Base-by-base conservation (phyloP, 2,888 invertebrate genomes). In the Subacronicta megacephala region DNA sequence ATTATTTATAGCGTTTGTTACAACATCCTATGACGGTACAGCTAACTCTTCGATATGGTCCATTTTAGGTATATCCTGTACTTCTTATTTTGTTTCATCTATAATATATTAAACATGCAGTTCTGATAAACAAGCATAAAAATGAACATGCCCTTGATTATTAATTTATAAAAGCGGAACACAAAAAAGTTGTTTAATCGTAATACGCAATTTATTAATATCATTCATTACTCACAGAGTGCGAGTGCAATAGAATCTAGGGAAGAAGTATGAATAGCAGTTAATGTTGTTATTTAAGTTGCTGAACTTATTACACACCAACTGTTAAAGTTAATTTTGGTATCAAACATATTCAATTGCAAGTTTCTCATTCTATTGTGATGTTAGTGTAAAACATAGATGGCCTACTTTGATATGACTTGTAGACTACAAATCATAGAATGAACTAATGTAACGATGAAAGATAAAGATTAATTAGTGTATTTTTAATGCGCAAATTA, bases 331-430 rank as follows among this genome's bases (percentile, higher is more conserved):
- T 15, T 38, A n/a, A n/a, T n/a, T 35, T 52, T 23, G 33, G 20
- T 52, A 33, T 49, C 12, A 53, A 42, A 12, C 38, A 66, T 47
- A 47, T 66, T 66, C 35, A 46, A 41, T 53, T 53, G 18, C 43
- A n/a, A 16, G 15, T 56, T 62, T 61, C 68, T 46, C 56, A 55
- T 45, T 12, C 56, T 7, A 68, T 67, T 64, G 47, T 64, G 45
- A 31, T n/a, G 26, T 35, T 61, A 47, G 10, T 42, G 45, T 49
- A 47, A 17, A 47, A 66, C 33, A 61, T 44, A 66, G 67, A 64
- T 64, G 64, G 50, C 64, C 64, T 12, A 54, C 29, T 31, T 61
- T 16, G 64, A 64, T 64, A 54, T n/a, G 15, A 33, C 13, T 36
- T 41, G 12, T 40, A 47, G 35, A 17, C 20, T 33, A 44, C 31